Evolutionary conservation across 2,797 vertebrate genomes (phyloP).

Genomic region (Garrulus glandarius): DNA sequence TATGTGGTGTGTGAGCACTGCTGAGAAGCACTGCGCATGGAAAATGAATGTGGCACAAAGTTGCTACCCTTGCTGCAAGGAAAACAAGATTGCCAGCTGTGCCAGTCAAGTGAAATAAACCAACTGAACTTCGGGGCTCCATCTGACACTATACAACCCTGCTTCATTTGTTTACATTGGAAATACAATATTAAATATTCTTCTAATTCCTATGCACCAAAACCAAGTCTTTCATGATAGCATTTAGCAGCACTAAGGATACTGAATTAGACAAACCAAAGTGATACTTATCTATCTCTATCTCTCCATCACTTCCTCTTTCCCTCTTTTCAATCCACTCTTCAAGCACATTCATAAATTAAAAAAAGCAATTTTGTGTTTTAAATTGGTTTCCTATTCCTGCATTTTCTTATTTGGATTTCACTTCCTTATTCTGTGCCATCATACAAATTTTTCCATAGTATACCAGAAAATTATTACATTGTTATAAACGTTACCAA

Average conservation of each 20-base stretch:
- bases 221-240: neutral
- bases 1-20: neutral
- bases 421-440: neutral
- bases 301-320: neutral
- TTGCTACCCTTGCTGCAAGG: neutral
- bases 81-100: neutral
- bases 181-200: neutral
- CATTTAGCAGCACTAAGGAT: neutral
- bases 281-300: neutral
- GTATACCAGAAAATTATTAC: neutral
- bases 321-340: neutral
- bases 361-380: neutral
- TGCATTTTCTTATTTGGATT: neutral
- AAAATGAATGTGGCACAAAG: neutral
- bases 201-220: neutral
- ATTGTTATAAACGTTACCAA: neutral
- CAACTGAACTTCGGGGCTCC: neutral
- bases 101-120: neutral
- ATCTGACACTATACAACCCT: neutral
- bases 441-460: neutral
- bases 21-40: neutral
- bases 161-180: neutral
- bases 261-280: neutral
- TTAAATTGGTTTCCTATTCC: neutral
- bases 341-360: neutral